A percentile compares a stretch with the other conserved stretches of the same genome.
These are phyloP conservation scores for Lerista edwardsae DNA, from an alignment of 2,797 vertebrate genomes.

Conservation along the genomic window DNA sequence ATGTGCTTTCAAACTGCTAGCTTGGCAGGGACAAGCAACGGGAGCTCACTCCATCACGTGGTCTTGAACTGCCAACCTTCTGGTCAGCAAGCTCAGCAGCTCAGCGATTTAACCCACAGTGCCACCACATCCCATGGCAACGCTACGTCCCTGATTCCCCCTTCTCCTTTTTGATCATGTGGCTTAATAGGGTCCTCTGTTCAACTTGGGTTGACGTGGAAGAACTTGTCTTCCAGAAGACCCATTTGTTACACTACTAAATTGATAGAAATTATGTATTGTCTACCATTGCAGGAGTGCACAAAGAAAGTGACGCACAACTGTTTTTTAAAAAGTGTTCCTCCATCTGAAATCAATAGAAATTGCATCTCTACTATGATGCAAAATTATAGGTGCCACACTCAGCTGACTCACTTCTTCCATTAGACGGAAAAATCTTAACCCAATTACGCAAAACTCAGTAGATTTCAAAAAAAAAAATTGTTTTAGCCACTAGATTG, in stretches of 20 bases:
- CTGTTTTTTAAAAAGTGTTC: background rate
- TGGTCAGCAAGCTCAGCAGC: no score
- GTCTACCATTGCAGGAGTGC: background rate
- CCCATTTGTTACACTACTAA: background rate
- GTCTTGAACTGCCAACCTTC: no score
- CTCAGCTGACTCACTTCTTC: constrained; percentile 16
- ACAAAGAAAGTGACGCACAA: background rate
- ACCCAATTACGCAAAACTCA: background rate
- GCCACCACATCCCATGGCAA: no score
- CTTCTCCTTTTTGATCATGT: background rate
- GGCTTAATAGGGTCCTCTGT: background rate
- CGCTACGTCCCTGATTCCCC: background rate
- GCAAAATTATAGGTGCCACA: background rate
- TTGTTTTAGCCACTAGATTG: constrained; percentile 2
- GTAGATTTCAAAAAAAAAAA: background rate
- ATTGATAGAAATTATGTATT: background rate
- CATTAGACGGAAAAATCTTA: background rate
- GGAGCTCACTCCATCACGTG: no score
- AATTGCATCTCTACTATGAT: background rate
- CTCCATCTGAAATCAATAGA: background rate
- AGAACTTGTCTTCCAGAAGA: background rate
- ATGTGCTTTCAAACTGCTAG: no score
- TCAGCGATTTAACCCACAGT: no score
- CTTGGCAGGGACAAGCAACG: no score
- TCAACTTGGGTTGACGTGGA: background rate